phyloP scores from a whole-genome alignment of 2,888 invertebrate genomes.

The Sesia apiformis region DNA sequence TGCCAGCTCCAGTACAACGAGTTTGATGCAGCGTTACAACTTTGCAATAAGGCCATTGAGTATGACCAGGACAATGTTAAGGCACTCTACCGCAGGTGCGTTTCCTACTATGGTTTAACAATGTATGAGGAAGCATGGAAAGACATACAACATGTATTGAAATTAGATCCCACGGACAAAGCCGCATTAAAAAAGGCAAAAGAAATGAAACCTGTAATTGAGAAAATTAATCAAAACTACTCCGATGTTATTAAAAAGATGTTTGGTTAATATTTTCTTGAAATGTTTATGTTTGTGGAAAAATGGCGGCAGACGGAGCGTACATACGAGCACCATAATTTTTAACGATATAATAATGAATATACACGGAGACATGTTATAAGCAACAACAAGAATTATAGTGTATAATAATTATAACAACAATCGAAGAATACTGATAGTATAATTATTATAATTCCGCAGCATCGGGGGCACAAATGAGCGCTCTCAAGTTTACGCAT shows the following conservation, averaged over 20 bases:
- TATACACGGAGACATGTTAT: too few species aligned
- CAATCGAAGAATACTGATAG: too few species aligned
- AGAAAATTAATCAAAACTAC: constrained; percentile 75
- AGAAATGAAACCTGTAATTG: constrained; percentile 70
- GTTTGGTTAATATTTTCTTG: constrained; percentile 39
- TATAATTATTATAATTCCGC: too few species aligned
- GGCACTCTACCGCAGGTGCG: constrained; percentile 88
- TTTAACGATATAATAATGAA: too few species aligned
- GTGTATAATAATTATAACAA: too few species aligned
- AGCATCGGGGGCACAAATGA: too few species aligned
- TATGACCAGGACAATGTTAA: constrained; percentile 88
- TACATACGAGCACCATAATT: too few species aligned
- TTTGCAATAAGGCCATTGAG: constrained; percentile 85
- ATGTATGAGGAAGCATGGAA: constrained; percentile 79
- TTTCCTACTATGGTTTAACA: constrained; percentile 78
- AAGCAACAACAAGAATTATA: too few species aligned
- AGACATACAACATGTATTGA: constrained; percentile 70
- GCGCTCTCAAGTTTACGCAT: too few species aligned
- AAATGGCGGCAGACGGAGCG: too few species aligned
- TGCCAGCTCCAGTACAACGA: constrained; percentile 83
- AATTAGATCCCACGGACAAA: constrained; percentile 78
- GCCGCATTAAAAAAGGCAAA: constrained; percentile 75
- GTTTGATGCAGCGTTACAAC: constrained; percentile 77
- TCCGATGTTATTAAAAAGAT: constrained; percentile 73
- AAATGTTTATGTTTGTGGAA: too few species aligned